Percentiles rank a stretch among this genome's conserved stretches.
phyloP scores from a whole-genome alignment of 2,797 vertebrate genomes.

The Argya squamiceps region DNA sequence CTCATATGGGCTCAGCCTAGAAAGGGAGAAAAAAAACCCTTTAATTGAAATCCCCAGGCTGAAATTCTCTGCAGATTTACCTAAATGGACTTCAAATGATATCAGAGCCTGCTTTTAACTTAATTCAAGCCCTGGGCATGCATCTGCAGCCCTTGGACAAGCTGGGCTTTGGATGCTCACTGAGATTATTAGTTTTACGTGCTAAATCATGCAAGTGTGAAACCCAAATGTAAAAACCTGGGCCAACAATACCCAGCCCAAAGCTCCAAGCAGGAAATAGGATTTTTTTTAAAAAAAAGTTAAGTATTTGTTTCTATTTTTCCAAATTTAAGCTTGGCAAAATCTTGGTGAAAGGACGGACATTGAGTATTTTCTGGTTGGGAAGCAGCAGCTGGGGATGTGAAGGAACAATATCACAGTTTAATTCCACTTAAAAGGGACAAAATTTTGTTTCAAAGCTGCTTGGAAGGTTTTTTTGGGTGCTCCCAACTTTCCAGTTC shows the following conservation, averaged over 20 bases:
- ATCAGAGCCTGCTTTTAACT: neutral
- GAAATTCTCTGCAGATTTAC: slow-evolving; percentile 20
- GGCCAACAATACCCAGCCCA: neutral
- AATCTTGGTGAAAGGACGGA: neutral
- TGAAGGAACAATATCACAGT: neutral
- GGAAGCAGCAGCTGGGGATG: neutral
- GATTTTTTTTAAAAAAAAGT: neutral
- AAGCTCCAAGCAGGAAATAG: neutral
- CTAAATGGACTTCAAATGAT: slow-evolving; percentile 11
- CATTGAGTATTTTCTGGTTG: fast-evolving
- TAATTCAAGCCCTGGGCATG: neutral
- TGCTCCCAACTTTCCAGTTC: neutral
- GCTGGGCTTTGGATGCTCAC: neutral
- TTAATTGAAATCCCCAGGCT: slow-evolving; percentile 15
- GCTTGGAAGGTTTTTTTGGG: neutral
- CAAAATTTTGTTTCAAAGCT: neutral
- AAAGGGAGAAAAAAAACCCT: neutral
- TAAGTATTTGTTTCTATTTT: neutral
- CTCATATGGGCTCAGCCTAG: neutral
- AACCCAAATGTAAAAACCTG: neutral
- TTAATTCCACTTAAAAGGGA: neutral
- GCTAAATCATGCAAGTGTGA: neutral
- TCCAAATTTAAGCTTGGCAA: neutral
- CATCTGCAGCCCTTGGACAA: neutral
- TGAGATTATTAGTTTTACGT: neutral